Percentiles rank a stretch among this genome's conserved stretches.
phyloP scores from a whole-genome alignment of 1,140 invertebrate species.

The Trichonephila clavata region DNA sequence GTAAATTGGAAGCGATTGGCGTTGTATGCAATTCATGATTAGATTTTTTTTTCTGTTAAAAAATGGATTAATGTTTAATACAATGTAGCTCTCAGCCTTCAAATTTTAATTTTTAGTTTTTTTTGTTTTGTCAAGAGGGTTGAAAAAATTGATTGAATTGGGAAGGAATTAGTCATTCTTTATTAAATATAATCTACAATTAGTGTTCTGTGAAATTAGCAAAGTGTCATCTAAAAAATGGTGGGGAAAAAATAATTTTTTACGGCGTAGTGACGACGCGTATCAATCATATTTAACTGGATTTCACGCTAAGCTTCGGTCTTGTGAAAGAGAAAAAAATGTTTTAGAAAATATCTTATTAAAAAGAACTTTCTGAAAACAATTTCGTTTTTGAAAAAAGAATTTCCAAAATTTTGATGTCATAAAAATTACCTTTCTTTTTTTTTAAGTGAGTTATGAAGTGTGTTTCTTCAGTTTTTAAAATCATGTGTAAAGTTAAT shows the following conservation, averaged over 20 bases:
- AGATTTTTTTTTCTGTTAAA: neutral
- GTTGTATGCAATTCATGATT: neutral
- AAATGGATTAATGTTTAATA: neutral
- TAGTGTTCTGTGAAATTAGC: conserved; percentile 4
- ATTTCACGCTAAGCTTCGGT: neutral
- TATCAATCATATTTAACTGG: conserved; percentile 4
- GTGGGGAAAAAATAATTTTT: neutral
- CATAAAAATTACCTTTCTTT: no score
- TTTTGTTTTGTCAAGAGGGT: neutral
- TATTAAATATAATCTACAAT: conserved; percentile 18
- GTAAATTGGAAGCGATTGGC: conserved; percentile 45
- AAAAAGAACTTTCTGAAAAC: no score
- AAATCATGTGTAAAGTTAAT: no score
- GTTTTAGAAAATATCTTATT: no score
- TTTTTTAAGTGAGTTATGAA: no score
- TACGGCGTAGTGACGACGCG: neutral
- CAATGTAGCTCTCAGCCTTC: no score
- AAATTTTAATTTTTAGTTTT: neutral
- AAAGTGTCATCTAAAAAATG: neutral
- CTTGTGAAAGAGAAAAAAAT: no score
- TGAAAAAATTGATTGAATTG: conserved; percentile 6
- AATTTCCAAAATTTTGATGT: no score
- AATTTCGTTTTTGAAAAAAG: no score
- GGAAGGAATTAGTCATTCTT: neutral
- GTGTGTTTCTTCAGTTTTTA: no score